Conservation (phyloP, 2,113 vertebrate genomes). For the Bufo gargarizans region DNA sequence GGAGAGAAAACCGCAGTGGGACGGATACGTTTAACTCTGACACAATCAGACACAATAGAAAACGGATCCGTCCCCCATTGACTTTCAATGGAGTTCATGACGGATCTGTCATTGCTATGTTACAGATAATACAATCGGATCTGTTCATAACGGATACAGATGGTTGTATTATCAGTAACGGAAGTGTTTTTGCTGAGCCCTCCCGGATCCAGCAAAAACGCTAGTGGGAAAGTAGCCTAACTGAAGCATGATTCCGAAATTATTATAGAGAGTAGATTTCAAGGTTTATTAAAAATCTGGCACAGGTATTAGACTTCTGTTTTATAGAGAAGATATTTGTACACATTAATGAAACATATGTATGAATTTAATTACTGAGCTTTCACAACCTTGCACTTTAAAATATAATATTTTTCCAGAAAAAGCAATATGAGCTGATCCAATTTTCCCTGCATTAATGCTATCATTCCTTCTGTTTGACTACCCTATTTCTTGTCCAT, state of each 20-base stretch:
- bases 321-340: slow-evolving; percentile 9
- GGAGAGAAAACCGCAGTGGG: no score
- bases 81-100: no score
- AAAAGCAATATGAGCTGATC: slow-evolving; percentile 49
- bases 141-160: no score
- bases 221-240: neutral
- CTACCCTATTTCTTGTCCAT: slow-evolving; percentile 33
- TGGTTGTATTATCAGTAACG: no score
- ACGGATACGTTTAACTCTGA: no score
- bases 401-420: slow-evolving; percentile 27
- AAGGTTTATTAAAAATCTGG: slow-evolving; percentile 6
- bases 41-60: no score
- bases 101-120: no score
- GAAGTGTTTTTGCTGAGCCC: no score
- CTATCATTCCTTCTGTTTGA: slow-evolving; percentile 36
- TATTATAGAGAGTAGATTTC: neutral
- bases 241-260: neutral
- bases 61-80: no score
- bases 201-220: no score
- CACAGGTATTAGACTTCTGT: slow-evolving; percentile 4
- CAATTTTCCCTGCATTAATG: slow-evolving; percentile 41
- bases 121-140: no score
- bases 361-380: neutral
- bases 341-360: slow-evolving; percentile 3
- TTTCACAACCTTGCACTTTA: neutral